Evolutionary conservation across 2,888 invertebrate species (phyloP).

Genomic region (Calameuta filiformis): DNA sequence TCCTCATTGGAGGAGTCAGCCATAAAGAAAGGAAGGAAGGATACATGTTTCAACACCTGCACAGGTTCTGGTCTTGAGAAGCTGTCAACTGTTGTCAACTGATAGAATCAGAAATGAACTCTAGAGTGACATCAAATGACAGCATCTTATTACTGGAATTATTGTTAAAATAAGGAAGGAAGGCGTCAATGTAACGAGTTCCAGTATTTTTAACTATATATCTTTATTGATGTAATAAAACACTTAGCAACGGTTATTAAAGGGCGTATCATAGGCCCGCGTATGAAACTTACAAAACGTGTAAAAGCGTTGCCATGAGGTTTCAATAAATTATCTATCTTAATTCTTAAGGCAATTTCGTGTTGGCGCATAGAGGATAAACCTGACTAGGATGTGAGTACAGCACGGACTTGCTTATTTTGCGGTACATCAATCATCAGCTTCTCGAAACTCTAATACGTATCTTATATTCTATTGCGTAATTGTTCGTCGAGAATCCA

Average conservation of each 20-base stretch:
- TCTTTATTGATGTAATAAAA: not conserved
- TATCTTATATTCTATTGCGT: not conserved
- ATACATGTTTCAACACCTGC: too few relatives aligned
- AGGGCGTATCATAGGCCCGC: not conserved
- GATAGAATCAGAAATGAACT: too few relatives aligned
- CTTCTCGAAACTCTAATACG: not conserved
- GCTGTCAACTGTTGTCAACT: too few relatives aligned
- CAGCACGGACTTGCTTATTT: not conserved
- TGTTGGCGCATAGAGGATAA: not conserved
- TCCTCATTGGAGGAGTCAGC: too few relatives aligned
- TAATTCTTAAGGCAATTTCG: not conserved
- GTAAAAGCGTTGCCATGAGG: not conserved
- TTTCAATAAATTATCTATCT: not conserved
- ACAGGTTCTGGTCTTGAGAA: too few relatives aligned
- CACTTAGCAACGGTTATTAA: not conserved
- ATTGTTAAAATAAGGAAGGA: too few relatives aligned
- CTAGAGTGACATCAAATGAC: too few relatives aligned
- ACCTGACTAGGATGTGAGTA: not conserved
- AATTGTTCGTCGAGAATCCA: not conserved
- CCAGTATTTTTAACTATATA: not conserved
- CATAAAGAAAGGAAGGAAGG: too few relatives aligned
- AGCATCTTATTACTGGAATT: too few relatives aligned
- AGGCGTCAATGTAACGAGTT: too few relatives aligned
- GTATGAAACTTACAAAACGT: not conserved
- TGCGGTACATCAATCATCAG: not conserved